Percentiles rank a stretch among this genome's conserved stretches.
phyloP scores from a whole-genome alignment of 2,113 vertebrate species.

The Edolisoma coerulescens region DNA sequence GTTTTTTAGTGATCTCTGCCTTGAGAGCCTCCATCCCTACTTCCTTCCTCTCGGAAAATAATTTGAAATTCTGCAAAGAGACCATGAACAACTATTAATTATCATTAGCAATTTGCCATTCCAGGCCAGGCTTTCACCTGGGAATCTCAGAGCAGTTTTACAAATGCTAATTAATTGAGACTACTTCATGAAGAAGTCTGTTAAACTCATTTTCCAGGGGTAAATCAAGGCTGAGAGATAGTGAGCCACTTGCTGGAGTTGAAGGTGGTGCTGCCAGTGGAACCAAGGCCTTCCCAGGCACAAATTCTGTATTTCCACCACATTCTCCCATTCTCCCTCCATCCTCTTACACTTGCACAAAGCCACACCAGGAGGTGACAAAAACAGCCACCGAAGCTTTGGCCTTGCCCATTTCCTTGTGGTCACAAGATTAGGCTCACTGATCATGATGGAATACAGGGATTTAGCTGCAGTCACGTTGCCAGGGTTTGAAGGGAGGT shows the following conservation, averaged over 20 bases:
- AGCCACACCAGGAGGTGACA: neutral
- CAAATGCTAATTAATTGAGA: slow-evolving; percentile 60
- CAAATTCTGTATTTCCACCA: accelerated
- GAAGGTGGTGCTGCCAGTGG: neutral
- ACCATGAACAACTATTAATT: slow-evolving; percentile 58
- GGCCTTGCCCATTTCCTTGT: neutral
- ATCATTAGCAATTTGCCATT: slow-evolving; percentile 61
- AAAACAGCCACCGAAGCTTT: neutral
- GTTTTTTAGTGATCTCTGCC: neutral
- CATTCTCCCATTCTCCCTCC: neutral
- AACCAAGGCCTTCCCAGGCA: neutral
- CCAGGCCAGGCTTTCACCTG: slow-evolving; percentile 48
- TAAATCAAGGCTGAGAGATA: slow-evolving; percentile 33
- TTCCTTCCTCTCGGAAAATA: neutral
- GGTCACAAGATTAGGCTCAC: neutral
- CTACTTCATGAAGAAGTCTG: slow-evolving; percentile 18
- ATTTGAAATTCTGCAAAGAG: slow-evolving; percentile 19
- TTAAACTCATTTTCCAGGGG: slow-evolving; percentile 48
- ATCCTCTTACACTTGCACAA: too few relatives aligned
- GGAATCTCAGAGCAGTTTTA: slow-evolving; percentile 44
- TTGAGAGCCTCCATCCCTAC: neutral
- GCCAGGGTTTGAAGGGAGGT: neutral
- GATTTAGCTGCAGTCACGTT: neutral
- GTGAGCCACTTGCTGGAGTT: neutral
- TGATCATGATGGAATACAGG: neutral